Conservation (phyloP, 2,797 vertebrate genomes). For the Lemur catta region DNA sequence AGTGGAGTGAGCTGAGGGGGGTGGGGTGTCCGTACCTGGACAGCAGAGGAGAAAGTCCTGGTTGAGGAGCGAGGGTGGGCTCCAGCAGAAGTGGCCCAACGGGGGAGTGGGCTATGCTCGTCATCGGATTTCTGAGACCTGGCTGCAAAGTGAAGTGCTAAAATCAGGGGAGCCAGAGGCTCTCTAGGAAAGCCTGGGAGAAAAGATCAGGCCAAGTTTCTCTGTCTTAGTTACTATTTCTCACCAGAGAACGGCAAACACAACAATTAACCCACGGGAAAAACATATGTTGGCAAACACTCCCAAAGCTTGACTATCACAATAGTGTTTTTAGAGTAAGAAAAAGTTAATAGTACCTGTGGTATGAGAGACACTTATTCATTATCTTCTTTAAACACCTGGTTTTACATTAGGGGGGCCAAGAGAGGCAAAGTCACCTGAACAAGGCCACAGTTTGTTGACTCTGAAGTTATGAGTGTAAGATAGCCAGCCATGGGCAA, state of each 20-base stretch:
- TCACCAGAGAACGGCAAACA: not conserved
- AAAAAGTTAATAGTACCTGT: not conserved
- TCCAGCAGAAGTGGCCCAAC: not conserved
- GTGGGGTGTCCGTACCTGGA: not conserved
- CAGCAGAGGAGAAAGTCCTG: not conserved
- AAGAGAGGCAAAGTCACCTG: not conserved
- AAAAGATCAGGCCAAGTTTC: not conserved
- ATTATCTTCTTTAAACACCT: not conserved
- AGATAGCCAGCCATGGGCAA: not conserved
- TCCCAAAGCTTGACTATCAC: conserved; percentile 32
- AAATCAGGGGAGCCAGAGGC: not conserved
- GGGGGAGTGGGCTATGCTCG: fast-evolving
- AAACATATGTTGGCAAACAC: conserved; percentile 47
- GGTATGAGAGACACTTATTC: not conserved
- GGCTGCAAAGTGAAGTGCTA: not conserved
- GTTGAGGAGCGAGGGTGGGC: not conserved
- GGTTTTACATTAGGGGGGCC: not conserved
- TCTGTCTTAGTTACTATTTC: conserved; percentile 61
- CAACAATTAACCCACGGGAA: conserved; percentile 20
- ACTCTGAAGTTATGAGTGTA: not conserved
- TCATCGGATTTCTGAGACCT: not conserved
- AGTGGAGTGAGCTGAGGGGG: not conserved
- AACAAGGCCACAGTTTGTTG: not conserved
- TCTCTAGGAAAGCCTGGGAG: not conserved
- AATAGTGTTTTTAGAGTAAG: conserved; percentile 39